Conservation (phyloP, 2,888 invertebrate genomes). For the Luperina nickerlii region DNA sequence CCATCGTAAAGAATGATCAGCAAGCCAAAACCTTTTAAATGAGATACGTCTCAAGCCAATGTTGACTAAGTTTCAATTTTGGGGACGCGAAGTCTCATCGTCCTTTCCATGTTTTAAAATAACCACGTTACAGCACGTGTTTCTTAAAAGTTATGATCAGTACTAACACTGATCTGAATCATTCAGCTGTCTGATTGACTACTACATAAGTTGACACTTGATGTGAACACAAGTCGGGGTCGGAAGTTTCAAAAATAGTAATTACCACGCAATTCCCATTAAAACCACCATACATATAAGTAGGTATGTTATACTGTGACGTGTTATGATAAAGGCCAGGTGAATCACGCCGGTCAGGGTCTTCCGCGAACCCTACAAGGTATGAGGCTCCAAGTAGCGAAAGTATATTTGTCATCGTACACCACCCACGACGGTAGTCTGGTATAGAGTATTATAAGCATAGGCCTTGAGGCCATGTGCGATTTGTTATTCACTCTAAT, state of each 20-base stretch:
- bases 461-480: not conserved
- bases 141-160: too few relatives aligned
- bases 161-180: not conserved
- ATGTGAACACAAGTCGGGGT: conserved; percentile 24
- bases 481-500: not conserved
- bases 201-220: conserved; percentile 3
- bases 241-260: conserved; percentile 7
- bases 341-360: conserved; percentile 62
- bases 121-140: not conserved
- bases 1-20: too few relatives aligned
- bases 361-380: conserved; percentile 64
- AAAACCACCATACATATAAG: conserved; percentile 17
- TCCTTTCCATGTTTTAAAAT: not conserved
- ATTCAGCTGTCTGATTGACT: conserved; percentile 2
- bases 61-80: too few relatives aligned
- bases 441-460: not conserved
- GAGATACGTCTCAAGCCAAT: too few relatives aligned
- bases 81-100: too few relatives aligned
- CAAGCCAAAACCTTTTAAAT: too few relatives aligned
- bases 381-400: conserved; percentile 51
- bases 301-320: conserved; percentile 31
- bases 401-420: conserved; percentile 58
- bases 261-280: conserved; percentile 36
- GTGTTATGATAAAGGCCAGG: conserved; percentile 52
- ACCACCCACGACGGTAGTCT: conserved; percentile 46